Base-by-base conservation (phyloP, 2,797 vertebrate genomes). In the Gadopsis bispinosus region DNA sequence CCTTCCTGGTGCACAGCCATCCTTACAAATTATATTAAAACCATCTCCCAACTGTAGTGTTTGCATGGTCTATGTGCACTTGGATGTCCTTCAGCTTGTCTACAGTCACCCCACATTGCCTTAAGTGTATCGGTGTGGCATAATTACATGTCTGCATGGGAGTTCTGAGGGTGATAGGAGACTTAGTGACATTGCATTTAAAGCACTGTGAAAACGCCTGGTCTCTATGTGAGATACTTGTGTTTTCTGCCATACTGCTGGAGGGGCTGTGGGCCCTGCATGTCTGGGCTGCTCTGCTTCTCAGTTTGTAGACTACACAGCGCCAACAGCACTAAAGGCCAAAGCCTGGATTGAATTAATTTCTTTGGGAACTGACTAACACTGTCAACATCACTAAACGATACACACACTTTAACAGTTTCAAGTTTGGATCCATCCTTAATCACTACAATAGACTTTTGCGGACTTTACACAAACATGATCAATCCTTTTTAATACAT, bases 241-340 rank as follows among this genome's bases (percentile, higher is more conserved):
- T 85, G 81, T 84, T 88, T 88, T 91, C 82, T 93, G 88, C 87
- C 79, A 69, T 75, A 83, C 59, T 29, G 92, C 91, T 93, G 85
- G 56, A 91, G 90, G 93, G 90, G 75, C 87, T 87, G 78, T 77
- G 86, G 83, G 90, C 58, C 74, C 77, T 88, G 89, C 93, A 89
- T 87, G 92, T 92, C 92, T 92, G 92, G 91, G 89, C 94, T 9
- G 67, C 88, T 90, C 88, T 82, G 77, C 66, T n/a, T 81, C 81
- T 81, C 81, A 48, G 59, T 75, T 22, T 77, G 73, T 53, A 90
- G 88, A 90, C 87, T 80, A 80, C 79, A 88, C 81, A 89, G 83
- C 68, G 80, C 87, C 81, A 90, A 75, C 59, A 76, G 75, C 80
- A 69, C 67, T 56, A 55, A 85, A 88, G 82, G 65, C 77, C 77